Base-by-base conservation (phyloP, 2,113 vertebrate genomes). In the Phocoena phocoena region DNA sequence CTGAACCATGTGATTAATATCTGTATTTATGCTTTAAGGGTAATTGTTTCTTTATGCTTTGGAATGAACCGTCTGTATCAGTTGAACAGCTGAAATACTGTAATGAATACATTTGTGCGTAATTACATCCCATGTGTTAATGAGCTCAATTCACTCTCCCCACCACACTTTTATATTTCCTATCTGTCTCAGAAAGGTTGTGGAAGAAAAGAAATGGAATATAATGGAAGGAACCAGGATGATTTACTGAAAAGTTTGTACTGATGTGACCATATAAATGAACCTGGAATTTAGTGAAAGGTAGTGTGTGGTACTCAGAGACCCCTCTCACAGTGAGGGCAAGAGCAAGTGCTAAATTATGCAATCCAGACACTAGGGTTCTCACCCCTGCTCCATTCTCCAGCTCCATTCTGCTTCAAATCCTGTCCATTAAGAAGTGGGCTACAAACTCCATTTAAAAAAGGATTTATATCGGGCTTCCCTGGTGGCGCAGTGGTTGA, bases 1-100 rank as follows among this genome's bases (percentile, higher is more conserved):
- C 81, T 93, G 98, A 97, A 97, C 96, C 95, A 50, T 58, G 58
- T 74, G 87, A 98, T 98, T 97, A 97, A 97, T 96, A 98, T 98
- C 97, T 97, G 86, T 47, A 67, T 97, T 94, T 94, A 92, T 90
- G 90, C 33, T 44, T 71, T 92, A 95, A 97, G 95, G 77, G 77
- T 96, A 96, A 97, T 81, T 93, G 95, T 97, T 97, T 96, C 95
- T 97, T 97, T 97, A 96, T 96, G 97, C 88, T 80, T 95, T 80
- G 53, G 74, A 95, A 96, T 97, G 93, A 95, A 95, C 50, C 97
- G 85, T 97, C 97, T 92, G 11, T 97, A 97, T 97, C 96, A 36
- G 50, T 73, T 15, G 9, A 20, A 95, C 2, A 92, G 91, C 97
- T 85, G 93, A 95, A 90, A 97, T 68, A 55, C 14, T 44, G 6